Percentiles rank a stretch among this genome's conserved stretches.
phyloP scores from a whole-genome alignment of 1,140 invertebrate species.

The Drosophila insularis region DNA sequence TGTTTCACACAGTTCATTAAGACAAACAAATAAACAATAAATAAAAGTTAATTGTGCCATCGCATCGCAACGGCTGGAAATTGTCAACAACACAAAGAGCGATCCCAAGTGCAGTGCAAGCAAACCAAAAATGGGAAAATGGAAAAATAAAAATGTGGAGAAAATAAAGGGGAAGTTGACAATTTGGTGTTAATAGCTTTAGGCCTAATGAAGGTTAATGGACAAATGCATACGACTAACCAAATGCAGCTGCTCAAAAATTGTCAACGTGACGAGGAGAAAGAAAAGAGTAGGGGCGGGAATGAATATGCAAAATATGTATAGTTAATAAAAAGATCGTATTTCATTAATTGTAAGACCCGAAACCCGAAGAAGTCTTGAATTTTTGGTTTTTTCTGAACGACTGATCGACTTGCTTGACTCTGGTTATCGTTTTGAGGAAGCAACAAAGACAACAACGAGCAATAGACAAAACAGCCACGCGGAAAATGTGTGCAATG shows the following conservation, averaged over 20 bases:
- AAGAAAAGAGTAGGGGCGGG: neutral
- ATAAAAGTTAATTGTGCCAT: conserved; percentile 76
- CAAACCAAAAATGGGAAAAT: conserved; percentile 32
- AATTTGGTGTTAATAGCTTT: conserved; percentile 42
- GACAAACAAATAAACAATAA: conserved; percentile 67
- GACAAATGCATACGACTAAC: conserved; percentile 37
- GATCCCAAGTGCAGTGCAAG: conserved; percentile 13
- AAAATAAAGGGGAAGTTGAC: conserved; percentile 3
- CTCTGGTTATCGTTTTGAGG: conserved; percentile 47
- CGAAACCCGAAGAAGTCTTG: conserved; percentile 43
- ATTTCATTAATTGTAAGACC: conserved; percentile 81
- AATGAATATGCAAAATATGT: conserved; percentile 55
- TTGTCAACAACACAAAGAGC: conserved; percentile 53
- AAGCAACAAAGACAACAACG: conserved; percentile 30
- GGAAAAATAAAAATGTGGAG: conserved; percentile 15
- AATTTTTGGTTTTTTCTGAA: neutral
- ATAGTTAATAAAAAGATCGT: conserved; percentile 81
- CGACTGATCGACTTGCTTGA: neutral
- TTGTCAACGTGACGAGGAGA: conserved; percentile 13
- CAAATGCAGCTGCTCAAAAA: conserved; percentile 49
- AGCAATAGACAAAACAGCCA: conserved; percentile 48
- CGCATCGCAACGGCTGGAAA: conserved; percentile 45
- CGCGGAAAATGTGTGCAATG: conserved; percentile 67
- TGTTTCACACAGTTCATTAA: conserved; percentile 78
- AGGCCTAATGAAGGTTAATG: conserved; percentile 78